Evolutionary conservation across 2,797 vertebrate genomes (phyloP).

Genomic region (Smutsia gigantea): DNA sequence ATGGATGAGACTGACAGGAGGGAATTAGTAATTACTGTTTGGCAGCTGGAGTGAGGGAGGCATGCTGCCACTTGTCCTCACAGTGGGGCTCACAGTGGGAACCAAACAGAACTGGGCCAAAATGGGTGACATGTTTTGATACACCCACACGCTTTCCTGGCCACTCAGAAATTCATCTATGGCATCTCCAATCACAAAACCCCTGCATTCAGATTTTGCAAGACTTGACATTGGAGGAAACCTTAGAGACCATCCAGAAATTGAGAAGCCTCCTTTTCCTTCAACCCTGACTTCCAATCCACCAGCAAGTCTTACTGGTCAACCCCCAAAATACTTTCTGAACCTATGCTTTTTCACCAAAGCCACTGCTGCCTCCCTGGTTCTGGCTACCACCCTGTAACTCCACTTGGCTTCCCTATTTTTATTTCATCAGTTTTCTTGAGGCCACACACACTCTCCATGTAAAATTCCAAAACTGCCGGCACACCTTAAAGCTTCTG

Average conservation of each 20-base stretch:
- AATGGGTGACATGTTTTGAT: background rate
- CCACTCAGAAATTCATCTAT: background rate
- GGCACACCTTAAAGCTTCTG: background rate
- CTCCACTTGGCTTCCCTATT: background rate
- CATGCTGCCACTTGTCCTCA: background rate
- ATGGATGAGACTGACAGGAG: background rate
- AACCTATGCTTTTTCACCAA: background rate
- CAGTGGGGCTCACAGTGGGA: background rate
- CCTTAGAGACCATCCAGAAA: background rate
- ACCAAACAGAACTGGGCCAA: background rate
- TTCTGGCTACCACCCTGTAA: background rate
- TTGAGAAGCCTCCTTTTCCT: background rate
- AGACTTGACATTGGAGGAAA: background rate
- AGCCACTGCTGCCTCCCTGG: background rate
- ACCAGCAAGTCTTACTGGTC: background rate
- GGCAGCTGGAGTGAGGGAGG: background rate
- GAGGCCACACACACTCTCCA: background rate
- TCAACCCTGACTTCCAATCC: background rate
- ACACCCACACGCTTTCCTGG: background rate
- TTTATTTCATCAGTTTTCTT: background rate
- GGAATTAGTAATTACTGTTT: background rate
- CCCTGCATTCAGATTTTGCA: background rate
- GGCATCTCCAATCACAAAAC: background rate
- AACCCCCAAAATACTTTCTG: background rate
- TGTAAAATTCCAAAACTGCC: background rate